phyloP scores from a whole-genome alignment of 2,113 vertebrate species.

The Rynchops niger region DNA sequence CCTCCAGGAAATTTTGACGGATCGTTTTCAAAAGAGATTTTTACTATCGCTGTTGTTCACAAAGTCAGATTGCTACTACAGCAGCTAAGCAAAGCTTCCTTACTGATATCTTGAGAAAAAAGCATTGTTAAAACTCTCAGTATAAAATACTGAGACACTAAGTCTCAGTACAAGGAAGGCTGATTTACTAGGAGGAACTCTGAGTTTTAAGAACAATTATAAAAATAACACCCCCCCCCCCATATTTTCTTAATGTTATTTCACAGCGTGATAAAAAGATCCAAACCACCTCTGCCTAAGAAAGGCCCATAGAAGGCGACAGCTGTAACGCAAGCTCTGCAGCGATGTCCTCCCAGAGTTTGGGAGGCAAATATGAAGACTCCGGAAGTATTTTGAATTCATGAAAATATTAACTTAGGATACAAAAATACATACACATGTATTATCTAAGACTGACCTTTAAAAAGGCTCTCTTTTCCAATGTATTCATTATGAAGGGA shows the following conservation, averaged over 20 bases:
- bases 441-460: slow-evolving; percentile 79
- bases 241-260: not conserved
- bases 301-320: not conserved
- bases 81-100: not conserved
- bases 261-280: not conserved
- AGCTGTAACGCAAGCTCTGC: not conserved
- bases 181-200: not conserved
- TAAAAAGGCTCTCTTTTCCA: slow-evolving; percentile 97
- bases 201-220: not conserved
- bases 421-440: not conserved
- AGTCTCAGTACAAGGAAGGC: not conserved
- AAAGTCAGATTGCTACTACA: not conserved
- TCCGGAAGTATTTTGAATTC: not conserved
- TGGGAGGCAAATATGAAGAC: not conserved
- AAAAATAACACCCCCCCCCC: not conserved
- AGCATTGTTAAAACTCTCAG: not conserved
- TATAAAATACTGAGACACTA: too few species aligned
- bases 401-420: not conserved
- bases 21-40: not conserved
- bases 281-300: not conserved
- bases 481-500: slow-evolving; percentile 94
- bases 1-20: not conserved
- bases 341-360: not conserved
- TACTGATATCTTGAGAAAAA: not conserved
- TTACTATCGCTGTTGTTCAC: not conserved